These are phyloP conservation scores for Apis dorsata DNA, from an alignment of 1,140 invertebrate species.

Conservation along the genomic window DNA sequence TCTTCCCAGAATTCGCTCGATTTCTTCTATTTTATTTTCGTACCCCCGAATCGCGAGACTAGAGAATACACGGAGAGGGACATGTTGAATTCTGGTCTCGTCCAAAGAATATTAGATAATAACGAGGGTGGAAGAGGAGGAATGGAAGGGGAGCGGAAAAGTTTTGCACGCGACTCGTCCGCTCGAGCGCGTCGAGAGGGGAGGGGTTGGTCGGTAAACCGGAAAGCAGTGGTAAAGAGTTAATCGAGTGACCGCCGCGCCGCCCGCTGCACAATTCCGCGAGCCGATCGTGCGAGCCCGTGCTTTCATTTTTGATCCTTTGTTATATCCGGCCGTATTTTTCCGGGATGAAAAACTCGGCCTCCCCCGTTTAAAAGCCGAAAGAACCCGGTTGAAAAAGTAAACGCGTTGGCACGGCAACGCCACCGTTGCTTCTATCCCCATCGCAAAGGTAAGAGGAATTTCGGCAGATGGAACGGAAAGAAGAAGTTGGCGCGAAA, in stretches of 20 bases:
- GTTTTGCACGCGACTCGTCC: conserved; percentile 6
- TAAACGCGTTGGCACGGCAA: conserved; percentile 2
- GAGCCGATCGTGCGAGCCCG: conserved; percentile 19
- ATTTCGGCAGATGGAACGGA: background rate
- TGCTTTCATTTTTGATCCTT: conserved; percentile 32
- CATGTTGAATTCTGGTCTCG: no score
- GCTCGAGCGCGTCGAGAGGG: background rate
- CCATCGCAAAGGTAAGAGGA: no score
- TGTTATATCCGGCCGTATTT: conserved; percentile 23
- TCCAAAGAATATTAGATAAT: conserved; percentile 7
- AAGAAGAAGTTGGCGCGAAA: background rate
- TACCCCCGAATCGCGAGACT: no score
- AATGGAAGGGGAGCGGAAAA: background rate
- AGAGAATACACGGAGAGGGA: no score
- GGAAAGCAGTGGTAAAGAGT: conserved; percentile 2
- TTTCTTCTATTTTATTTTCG: background rate
- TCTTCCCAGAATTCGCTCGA: background rate
- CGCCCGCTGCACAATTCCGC: background rate
- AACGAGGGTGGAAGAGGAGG: background rate
- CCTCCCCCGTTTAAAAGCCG: background rate
- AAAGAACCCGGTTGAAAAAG: conserved; percentile 16
- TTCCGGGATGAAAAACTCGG: conserved; percentile 2
- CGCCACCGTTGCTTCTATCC: background rate
- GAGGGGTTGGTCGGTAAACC: background rate
- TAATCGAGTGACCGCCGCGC: conserved; percentile 34